Evolutionary conservation across 2,113 vertebrate genomes (phyloP).

Genomic region (Corythornis cristatus): DNA sequence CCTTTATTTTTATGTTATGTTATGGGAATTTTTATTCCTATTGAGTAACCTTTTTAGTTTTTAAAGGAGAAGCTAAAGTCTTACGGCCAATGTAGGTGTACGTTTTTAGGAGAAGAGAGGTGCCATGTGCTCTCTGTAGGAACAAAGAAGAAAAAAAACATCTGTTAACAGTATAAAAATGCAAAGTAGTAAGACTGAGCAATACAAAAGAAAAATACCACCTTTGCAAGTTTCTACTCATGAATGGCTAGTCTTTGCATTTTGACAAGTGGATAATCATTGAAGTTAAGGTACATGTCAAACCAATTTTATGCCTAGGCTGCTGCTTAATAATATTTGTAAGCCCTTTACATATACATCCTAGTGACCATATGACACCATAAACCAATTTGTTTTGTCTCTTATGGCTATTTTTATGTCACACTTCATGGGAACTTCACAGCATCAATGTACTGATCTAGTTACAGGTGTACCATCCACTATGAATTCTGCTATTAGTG

Average conservation of each 20-base stretch:
- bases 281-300: background rate
- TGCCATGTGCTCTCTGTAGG: slow-evolving; percentile 67
- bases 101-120: slow-evolving; percentile 57
- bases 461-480: background rate
- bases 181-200: slow-evolving; percentile 31
- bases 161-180: slow-evolving; percentile 57
- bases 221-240: slow-evolving; percentile 19
- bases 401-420: background rate
- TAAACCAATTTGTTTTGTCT: background rate
- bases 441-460: background rate
- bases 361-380: background rate
- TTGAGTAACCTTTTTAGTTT: slow-evolving; percentile 65
- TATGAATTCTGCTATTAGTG: background rate
- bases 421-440: background rate
- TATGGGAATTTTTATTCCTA: slow-evolving; percentile 43
- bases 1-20: slow-evolving; percentile 31
- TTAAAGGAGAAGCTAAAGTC: slow-evolving; percentile 56
- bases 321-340: background rate
- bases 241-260: background rate
- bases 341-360: background rate
- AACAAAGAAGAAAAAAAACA: slow-evolving; percentile 70
- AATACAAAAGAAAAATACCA: background rate
- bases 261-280: background rate
- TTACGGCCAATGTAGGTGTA: slow-evolving; percentile 28
- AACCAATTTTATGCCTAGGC: background rate